A percentile compares a stretch with the other conserved stretches of the same genome.
Conservation (phyloP, 2,113 vertebrate genomes). For the Gadus macrocephalus region DNA sequence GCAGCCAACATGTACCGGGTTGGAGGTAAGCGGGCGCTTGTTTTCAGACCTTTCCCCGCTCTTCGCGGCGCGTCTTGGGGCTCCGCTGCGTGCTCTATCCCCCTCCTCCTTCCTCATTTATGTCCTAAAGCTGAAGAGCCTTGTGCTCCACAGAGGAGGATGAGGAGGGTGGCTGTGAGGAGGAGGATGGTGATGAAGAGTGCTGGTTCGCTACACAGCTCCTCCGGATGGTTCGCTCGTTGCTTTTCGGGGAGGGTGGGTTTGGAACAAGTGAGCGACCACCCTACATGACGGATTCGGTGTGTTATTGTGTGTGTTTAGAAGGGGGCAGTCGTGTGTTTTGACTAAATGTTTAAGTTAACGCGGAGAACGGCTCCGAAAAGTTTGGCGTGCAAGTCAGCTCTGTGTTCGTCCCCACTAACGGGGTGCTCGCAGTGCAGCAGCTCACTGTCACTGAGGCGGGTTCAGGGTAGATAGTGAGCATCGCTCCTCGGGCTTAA, state of each 20-base stretch:
- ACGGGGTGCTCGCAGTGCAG: too few species aligned
- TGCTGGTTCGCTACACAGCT: slow-evolving; percentile 32
- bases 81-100: slow-evolving; percentile 23
- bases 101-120: slow-evolving; percentile 53
- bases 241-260: too few species aligned
- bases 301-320: too few species aligned
- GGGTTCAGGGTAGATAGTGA: too few species aligned
- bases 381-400: slow-evolving; percentile 54
- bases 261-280: too few species aligned
- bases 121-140: slow-evolving; percentile 63
- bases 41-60: slow-evolving; percentile 18
- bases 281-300: too few species aligned
- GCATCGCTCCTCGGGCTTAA: too few species aligned
- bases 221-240: too few species aligned
- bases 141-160: slow-evolving; percentile 37
- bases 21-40: slow-evolving; percentile 70
- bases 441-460: too few species aligned
- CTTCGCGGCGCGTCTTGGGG: slow-evolving; percentile 28
- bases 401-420: background rate
- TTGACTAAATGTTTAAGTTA: slow-evolving; percentile 20
- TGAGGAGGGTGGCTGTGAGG: slow-evolving; percentile 60
- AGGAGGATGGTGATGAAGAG: slow-evolving; percentile 43
- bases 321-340: slow-evolving; percentile 20
- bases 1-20: slow-evolving; percentile 87
- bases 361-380: slow-evolving; percentile 31